Evolutionary conservation across 2,113 vertebrate species (phyloP).

Genomic region (Dolichallabes microphthalmus): DNA sequence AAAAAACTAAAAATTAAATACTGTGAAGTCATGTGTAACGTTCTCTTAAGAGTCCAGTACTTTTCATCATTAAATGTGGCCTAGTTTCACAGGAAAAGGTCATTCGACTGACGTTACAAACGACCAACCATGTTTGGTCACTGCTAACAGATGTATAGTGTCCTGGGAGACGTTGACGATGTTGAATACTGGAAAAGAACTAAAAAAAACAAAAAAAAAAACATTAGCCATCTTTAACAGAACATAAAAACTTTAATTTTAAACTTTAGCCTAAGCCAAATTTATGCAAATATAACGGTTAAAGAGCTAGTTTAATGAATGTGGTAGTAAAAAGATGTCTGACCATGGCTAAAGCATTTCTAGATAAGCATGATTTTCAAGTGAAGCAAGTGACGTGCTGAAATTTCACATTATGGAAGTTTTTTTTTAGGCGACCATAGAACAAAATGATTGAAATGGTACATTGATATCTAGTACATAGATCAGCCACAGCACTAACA

Average conservation of each 20-base stretch:
- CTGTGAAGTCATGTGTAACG: not conserved
- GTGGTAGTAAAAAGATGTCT: not conserved
- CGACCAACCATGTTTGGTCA: not conserved
- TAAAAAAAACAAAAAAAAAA: not conserved
- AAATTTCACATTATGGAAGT: not conserved
- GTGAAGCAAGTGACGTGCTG: not conserved
- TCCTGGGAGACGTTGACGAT: not conserved
- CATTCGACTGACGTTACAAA: not conserved
- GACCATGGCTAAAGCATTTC: not conserved
- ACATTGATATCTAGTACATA: not conserved
- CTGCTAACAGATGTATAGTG: slow-evolving; percentile 3
- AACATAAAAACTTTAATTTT: not conserved
- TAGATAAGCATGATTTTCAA: not conserved
- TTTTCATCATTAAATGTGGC: slow-evolving; percentile 1
- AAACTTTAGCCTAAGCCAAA: not conserved
- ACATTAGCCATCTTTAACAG: not conserved
- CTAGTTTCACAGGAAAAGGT: not conserved
- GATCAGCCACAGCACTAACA: too few species aligned
- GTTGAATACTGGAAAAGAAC: not conserved
- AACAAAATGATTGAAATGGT: not conserved
- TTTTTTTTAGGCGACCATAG: not conserved
- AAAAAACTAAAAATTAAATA: not conserved
- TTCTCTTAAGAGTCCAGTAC: not conserved
- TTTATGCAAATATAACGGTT: not conserved
- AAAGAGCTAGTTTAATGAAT: not conserved